Evolutionary conservation across 2,113 vertebrate genomes (phyloP), one percentile per base, ranked within the genome.

Genomic region (Gambusia affinis): DNA sequence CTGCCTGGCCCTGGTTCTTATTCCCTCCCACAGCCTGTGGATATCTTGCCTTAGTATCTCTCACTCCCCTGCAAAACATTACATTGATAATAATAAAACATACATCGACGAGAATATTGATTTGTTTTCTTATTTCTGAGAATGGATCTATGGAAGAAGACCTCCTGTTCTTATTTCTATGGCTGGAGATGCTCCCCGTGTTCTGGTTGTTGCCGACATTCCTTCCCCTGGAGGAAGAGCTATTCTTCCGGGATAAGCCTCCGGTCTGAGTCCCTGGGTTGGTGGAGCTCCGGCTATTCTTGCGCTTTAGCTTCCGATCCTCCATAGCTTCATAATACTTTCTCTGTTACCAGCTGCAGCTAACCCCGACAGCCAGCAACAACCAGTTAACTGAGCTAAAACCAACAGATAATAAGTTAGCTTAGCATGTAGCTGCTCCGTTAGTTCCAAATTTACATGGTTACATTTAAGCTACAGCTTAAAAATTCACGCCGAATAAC

Each of bases 281-380:
- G 28, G 91, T 93, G 44, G 97, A 95, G 10, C 94, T 95, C 82
- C 96, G 96, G 72, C 97, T 95, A 81, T 95, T 98, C 87, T 95
- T 97, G 87, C 97, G 94, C 89, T 99, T 99, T 71, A 95, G 93
- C 82, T 96, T 98, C 66, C 95, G 95, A 78, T 98, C 97, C 86
- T 99, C 98, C 98, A 99, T 99, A 42, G 29, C 76, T 67, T 81
- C 91, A 91, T 91, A 81, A 81, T 84, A 88, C 30, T 78, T 4
- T 54, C 37, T 3, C 19, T 12, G 39, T 65, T 8, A 63, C 29
- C 44, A 42, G 15, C 0, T 24, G 7, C 11, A 22, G 24, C 28
- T 15, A 24, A 68, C 12, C 11, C 15, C 10, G 17, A 71, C 7
- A 28, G 35, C 4, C 28, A 51, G 30, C 17, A 24, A 14, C 28